These are phyloP conservation scores for Stratiomys singularior DNA, from an alignment of 2,888 invertebrate genomes.

Conservation along the genomic window DNA sequence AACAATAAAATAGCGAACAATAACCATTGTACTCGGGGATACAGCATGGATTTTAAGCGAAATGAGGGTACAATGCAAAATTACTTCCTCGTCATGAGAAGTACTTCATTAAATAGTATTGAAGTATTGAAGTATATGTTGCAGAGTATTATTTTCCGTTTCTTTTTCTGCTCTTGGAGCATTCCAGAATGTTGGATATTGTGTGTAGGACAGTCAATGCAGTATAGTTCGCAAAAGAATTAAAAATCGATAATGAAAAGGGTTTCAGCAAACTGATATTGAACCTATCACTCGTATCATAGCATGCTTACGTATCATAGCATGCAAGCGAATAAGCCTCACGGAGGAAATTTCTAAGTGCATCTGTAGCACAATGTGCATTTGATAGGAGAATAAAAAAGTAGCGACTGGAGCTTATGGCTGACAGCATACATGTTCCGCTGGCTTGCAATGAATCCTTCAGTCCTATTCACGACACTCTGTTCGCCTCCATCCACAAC, in stretches of 20 bases:
- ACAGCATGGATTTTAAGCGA: conserved; percentile 4
- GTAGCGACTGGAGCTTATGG: background rate
- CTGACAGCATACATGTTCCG: conserved; percentile 17
- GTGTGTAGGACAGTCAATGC: conserved; percentile 25
- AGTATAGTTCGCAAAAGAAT: conserved; percentile 27
- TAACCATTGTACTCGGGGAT: conserved; percentile 30
- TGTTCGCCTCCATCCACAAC: background rate
- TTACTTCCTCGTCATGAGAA: conserved; percentile 35
- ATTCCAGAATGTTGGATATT: conserved; percentile 18
- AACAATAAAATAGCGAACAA: conserved; percentile 34
- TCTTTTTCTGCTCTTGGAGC: background rate
- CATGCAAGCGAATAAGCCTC: background rate
- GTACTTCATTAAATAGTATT: conserved; percentile 42
- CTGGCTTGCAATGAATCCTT: conserved; percentile 25
- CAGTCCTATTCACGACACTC: conserved; percentile 1
- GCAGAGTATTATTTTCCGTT: conserved; percentile 21
- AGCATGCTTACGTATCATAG: background rate
- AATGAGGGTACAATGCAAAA: conserved; percentile 30
- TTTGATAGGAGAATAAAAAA: conserved; percentile 10
- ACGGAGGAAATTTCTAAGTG: conserved; percentile 20
- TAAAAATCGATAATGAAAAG: conserved; percentile 33
- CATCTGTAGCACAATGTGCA: conserved; percentile 26
- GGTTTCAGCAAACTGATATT: conserved; percentile 28
- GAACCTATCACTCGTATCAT: conserved; percentile 29
- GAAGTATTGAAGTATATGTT: conserved; percentile 34